A percentile compares a stretch with the other conserved stretches of the same genome.
These are phyloP conservation scores for Orthosia cruda DNA, from an alignment of 2,888 invertebrate species.

Conservation along the genomic window DNA sequence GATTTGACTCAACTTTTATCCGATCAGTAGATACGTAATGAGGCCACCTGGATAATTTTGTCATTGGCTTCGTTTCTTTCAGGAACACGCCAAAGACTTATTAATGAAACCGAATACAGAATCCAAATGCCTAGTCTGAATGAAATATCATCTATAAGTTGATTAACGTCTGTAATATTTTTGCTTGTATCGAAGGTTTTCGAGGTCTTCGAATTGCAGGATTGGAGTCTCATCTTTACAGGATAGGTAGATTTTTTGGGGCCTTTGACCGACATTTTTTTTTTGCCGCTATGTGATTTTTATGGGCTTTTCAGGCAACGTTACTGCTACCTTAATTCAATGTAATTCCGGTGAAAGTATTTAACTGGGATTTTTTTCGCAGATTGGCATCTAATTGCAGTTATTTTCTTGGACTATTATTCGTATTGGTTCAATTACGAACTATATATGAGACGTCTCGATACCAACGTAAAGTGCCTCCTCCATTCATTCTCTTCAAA, in stretches of 20 bases:
- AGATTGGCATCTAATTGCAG: no score
- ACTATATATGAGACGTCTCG: conserved; percentile 21
- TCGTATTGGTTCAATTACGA: background rate
- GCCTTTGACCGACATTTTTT: no score
- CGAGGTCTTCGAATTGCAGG: background rate
- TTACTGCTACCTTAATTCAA: no score
- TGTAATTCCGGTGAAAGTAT: no score
- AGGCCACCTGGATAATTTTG: no score
- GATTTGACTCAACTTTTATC: no score
- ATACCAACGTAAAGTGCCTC: conserved; percentile 26
- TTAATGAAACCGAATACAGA: conserved; percentile 47
- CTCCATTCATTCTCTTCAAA: conserved; percentile 69
- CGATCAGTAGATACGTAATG: no score
- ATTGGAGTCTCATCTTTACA: background rate
- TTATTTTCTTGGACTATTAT: background rate
- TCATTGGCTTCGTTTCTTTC: conserved; percentile 7
- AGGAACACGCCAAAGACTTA: conserved; percentile 44
- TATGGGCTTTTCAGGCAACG: no score
- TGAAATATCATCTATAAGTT: conserved; percentile 40
- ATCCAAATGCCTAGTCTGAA: conserved; percentile 25
- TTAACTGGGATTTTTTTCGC: no score
- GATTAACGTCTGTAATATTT: conserved; percentile 8
- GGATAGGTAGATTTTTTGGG: no score
- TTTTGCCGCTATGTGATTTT: no score
- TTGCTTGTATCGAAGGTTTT: conserved; percentile 1